Percentiles rank a stretch among this genome's conserved stretches.
Evolutionary conservation across 2,888 invertebrate species (phyloP).

Genomic region (Drosophila pegasa): DNA sequence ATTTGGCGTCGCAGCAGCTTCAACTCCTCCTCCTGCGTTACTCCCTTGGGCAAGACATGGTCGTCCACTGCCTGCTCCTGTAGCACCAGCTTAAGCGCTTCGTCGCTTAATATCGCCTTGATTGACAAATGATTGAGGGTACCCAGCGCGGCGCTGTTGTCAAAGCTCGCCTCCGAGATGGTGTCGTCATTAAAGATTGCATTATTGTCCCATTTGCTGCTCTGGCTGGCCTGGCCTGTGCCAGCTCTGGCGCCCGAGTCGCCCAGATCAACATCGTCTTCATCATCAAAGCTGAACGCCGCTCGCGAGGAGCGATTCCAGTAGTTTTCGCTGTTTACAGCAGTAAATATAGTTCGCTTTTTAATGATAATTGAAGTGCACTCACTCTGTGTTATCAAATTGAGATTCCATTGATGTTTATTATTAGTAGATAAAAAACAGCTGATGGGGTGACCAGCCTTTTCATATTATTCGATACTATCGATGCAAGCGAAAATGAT

Average conservation of each 20-base stretch:
- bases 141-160: conserved; percentile 70
- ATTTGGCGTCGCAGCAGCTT: conserved; percentile 82
- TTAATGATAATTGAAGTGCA: not conserved
- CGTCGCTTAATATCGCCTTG: conserved; percentile 81
- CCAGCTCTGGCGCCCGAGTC: conserved; percentile 17
- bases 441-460: conserved; percentile 41
- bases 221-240: conserved; percentile 19
- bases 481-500: not conserved
- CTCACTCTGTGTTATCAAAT: conserved; percentile 55
- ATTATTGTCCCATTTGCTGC: conserved; percentile 59
- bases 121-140: conserved; percentile 82
- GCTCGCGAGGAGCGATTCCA: conserved; percentile 91
- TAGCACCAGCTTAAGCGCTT: conserved; percentile 77
- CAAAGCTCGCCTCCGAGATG: conserved; percentile 84
- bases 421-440: conserved; percentile 22
- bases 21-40: conserved; percentile 84
- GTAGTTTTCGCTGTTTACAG: conserved; percentile 88
- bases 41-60: conserved; percentile 79
- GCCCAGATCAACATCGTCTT: conserved; percentile 86
- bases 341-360: not conserved
- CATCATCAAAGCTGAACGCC: conserved; percentile 92
- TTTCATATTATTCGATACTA: not conserved
- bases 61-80: conserved; percentile 82
- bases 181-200: conserved; percentile 81
- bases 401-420: conserved; percentile 46